Percentiles rank a stretch among this genome's conserved stretches.
Evolutionary conservation across 2,888 invertebrate species (phyloP).

Genomic region (Microctonus brassicae): DNA sequence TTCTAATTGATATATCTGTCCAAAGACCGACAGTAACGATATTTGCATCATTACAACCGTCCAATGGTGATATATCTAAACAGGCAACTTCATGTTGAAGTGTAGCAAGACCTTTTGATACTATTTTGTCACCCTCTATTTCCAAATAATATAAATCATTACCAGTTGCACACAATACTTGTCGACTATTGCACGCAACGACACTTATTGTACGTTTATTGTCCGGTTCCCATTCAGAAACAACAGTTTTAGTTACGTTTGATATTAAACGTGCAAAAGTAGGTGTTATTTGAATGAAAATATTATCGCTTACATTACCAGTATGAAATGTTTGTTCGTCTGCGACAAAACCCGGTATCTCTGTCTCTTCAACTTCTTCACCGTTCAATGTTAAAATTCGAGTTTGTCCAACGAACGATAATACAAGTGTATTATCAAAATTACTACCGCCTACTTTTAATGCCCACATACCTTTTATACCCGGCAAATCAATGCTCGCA

Average conservation of each 20-base stretch:
- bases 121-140: conserved; percentile 77
- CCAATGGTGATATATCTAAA: conserved; percentile 89
- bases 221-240: conserved; percentile 81
- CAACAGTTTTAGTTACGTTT: conserved; percentile 75
- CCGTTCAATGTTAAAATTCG: conserved; percentile 90
- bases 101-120: conserved; percentile 76
- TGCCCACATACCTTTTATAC: conserved; percentile 99
- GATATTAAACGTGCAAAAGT: conserved; percentile 81
- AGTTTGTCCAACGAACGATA: conserved; percentile 98
- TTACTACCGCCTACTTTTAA: conserved; percentile 79
- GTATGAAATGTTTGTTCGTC: conserved; percentile 96
- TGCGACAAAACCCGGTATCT: conserved; percentile 90
- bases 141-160: conserved; percentile 87
- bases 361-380: conserved; percentile 98
- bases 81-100: conserved; percentile 97
- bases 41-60: conserved; percentile 75
- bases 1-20: conserved; percentile 95
- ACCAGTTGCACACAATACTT: conserved; percentile 89
- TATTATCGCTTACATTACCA: conserved; percentile 88
- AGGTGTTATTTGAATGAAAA: conserved; percentile 85
- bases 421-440: conserved; percentile 90
- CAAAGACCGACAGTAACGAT: conserved; percentile 94
- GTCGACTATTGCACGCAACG: conserved; percentile 83
- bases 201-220: conserved; percentile 86
- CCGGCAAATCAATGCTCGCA: conserved; percentile 95